Conservation (phyloP, 2,888 invertebrate genomes). For the Sinhomidia bicolor region DNA sequence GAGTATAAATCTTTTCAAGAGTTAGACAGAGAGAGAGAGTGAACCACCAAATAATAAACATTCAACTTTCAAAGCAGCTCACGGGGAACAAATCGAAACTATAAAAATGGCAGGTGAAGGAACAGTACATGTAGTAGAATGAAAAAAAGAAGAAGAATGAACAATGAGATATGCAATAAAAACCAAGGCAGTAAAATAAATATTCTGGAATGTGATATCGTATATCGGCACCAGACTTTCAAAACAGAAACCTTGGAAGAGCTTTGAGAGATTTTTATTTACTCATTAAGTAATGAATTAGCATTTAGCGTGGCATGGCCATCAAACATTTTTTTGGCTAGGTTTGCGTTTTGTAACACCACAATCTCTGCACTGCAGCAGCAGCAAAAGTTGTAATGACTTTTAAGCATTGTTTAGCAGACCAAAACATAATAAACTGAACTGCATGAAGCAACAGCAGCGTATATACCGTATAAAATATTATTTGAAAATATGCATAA, state of each 20-base stretch:
- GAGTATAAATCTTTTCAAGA: background rate
- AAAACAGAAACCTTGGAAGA: constrained; percentile 7
- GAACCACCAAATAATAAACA: background rate
- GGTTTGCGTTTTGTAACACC: too few relatives aligned
- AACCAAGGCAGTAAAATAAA: constrained; percentile 40
- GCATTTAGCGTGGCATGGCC: constrained; percentile 1
- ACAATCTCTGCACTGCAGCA: background rate
- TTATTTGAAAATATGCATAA: too few relatives aligned
- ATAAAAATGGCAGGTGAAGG: background rate
- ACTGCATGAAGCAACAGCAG: too few relatives aligned
- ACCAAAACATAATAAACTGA: too few relatives aligned
- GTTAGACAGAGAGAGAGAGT: too few relatives aligned
- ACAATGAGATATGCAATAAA: constrained; percentile 10
- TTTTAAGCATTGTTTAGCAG: background rate
- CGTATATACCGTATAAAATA: too few relatives aligned
- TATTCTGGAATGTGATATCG: constrained; percentile 30
- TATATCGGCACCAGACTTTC: background rate
- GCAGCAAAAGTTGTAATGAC: background rate
- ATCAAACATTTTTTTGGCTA: constrained; percentile 11
- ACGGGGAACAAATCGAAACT: background rate
- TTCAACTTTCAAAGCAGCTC: background rate
- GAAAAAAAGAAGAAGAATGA: background rate
- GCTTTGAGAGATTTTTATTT: background rate
- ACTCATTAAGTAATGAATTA: constrained; percentile 41
- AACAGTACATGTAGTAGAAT: background rate